Evolutionary conservation across 2,797 vertebrate species (phyloP), one percentile per base, ranked within the genome.

Genomic region (Chiroxiphia lanceolata): DNA sequence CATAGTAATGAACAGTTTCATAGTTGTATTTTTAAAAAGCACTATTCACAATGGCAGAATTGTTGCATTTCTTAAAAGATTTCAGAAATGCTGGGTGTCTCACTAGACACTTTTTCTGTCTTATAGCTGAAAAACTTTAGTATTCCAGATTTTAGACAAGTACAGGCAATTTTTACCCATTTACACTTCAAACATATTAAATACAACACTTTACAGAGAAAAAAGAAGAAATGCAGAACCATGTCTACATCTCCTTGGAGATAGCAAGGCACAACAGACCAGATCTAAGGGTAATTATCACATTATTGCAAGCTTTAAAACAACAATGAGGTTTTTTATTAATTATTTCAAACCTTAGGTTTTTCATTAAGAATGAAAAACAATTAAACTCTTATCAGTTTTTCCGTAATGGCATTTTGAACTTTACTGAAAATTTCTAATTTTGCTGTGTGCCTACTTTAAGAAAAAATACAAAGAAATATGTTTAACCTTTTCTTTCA

Each of bases 101-200:
- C 60, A 64, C 10, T 14, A 47, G 33, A 21, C 23, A 69, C 18
- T 72, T 78, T 75, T 72, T 42, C 40, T 93, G 17, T 44, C n/a
- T 74, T 27, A 26, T 9, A 68, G 42, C 34, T 68, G 40, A 91
- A 80, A 88, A 94, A 80, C 4, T n/a, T 42, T 61, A n/a, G 26
- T 13, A 83, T 51, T 82, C 23, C 27, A 47, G 72, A 34, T 36
- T 64, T 80, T 69, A 93, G 42, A 70, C 89, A 92, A 91, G 47
- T 25, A 89, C 83, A 38, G 45, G 29, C 54, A 26, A 50, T 44
- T 93, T 74, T 84, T 84, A 65, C 36, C 59, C 92, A 59, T 79
- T 94, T 95, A 71, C 21, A 83, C 77, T 94, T 81, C 74, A 82
- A 64, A 85, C 70, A 11, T 76, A 70, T 72, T 77, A 93, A 92